Evolutionary conservation across 2,888 invertebrate species (phyloP), one percentile per base, ranked within the genome.

Genomic region (Volucella inanis): DNA sequence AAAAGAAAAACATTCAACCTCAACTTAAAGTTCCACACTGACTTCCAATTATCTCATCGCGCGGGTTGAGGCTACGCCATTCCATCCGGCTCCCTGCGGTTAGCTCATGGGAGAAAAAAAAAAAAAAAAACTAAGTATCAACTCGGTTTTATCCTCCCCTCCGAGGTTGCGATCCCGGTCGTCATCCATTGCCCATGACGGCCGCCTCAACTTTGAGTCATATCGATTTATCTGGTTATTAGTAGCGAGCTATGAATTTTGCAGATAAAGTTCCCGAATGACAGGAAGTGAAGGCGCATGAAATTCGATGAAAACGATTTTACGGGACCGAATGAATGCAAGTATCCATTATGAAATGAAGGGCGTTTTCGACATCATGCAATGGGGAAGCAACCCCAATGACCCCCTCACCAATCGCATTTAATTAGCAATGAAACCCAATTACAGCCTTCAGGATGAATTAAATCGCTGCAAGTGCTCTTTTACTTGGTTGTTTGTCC

Each of bases 151-250:
- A 45, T 67, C 67, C 67, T 41, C 15, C n/a, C 1, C 18, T 22
- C 18, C 18, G 18, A 22, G 18, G 2, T 22, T 22, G 18, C 18
- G 18, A 22, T 2, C 18, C 1, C 18, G 18, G 18, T 22, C 18
- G 2, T 22, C 18, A 22, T 22, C 11, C 59, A 31, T 6, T 31
- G 39, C 4, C 43, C 38, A 14, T 39, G 3, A 47, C 8, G 38
- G 70, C 41, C 65, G 50, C 14, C 75, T 31, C 49, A 55, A 50
- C 75, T 79, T 62, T 64, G 76, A 77, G 85, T 71, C 85, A 62
- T 84, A 84, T 85, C 85, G 81, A 85, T 85, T 81, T 77, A 80
- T 72, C 81, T 77, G 81, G 80, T 64, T 81, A 77, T 85, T 71
- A 68, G 85, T 64, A 65, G 79, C 70, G 41, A 70, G 31, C 31